phyloP scores from a whole-genome alignment of 1,140 invertebrate species.

The Drosophila melanica region DNA sequence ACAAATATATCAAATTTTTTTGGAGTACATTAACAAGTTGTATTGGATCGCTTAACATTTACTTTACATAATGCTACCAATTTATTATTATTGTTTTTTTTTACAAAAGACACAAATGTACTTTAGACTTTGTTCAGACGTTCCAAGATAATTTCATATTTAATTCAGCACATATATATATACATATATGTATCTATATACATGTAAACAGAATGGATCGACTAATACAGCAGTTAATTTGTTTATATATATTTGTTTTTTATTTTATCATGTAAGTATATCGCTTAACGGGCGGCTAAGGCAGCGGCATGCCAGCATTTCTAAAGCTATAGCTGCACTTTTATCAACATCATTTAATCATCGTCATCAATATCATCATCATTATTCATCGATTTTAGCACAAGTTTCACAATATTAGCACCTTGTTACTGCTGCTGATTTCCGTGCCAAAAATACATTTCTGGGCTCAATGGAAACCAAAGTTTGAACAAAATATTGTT shows the following conservation, averaged over 20 bases:
- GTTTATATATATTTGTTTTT: constrained; percentile 40
- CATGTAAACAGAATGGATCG: constrained; percentile 48
- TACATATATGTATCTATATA: constrained; percentile 30
- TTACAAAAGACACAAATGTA: constrained; percentile 36
- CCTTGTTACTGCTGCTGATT: constrained; percentile 52
- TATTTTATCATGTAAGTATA: constrained; percentile 43
- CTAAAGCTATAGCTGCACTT: constrained; percentile 55
- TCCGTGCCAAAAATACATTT: constrained; percentile 61
- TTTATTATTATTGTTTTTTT: constrained; percentile 37
- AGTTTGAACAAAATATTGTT: neutral
- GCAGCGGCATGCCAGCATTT: constrained; percentile 56
- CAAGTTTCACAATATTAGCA: constrained; percentile 70
- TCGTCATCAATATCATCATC: constrained; percentile 21
- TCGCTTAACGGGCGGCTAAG: constrained; percentile 38
- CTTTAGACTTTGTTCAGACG: constrained; percentile 48
- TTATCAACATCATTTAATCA: constrained; percentile 22
- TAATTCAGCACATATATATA: constrained; percentile 15
- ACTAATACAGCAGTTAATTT: constrained; percentile 62
- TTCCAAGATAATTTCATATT: constrained; percentile 41
- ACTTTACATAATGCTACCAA: constrained; percentile 23
- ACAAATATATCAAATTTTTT: constrained; percentile 32
- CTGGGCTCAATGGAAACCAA: constrained; percentile 5
- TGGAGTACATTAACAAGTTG: constrained; percentile 44
- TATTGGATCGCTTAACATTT: constrained; percentile 29
- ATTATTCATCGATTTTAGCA: constrained; percentile 52